Evolutionary conservation across 2,888 invertebrate genomes (phyloP).

Genomic region (Macroteleia sp.): DNA sequence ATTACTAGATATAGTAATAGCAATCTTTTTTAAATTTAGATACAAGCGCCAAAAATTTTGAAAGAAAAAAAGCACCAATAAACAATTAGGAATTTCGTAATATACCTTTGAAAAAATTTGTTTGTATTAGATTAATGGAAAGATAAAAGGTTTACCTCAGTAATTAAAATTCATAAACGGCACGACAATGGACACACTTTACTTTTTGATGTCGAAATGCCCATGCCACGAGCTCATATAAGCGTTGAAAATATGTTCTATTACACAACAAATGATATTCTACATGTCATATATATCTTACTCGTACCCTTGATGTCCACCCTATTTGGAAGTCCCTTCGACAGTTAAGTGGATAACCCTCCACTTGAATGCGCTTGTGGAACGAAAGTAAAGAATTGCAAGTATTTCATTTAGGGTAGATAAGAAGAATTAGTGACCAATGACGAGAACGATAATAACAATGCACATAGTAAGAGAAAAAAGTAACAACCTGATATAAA

Average conservation of each 20-base stretch:
- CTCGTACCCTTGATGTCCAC: slow-evolving; percentile 66
- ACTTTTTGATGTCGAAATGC: slow-evolving; percentile 34
- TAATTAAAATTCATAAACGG: slow-evolving; percentile 55
- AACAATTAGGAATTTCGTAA: no score
- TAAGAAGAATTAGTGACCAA: slow-evolving; percentile 82
- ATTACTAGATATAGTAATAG: no score
- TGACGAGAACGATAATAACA: slow-evolving; percentile 64
- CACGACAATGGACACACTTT: slow-evolving; percentile 44
- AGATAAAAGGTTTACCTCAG: slow-evolving; percentile 8
- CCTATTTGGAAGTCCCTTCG: slow-evolving; percentile 64
- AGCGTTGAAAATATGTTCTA: slow-evolving; percentile 63
- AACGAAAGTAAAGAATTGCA: slow-evolving; percentile 78
- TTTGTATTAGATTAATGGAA: no score
- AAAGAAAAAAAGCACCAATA: no score
- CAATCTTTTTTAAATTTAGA: no score
- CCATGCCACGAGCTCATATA: slow-evolving; percentile 50
- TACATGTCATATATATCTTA: slow-evolving; percentile 63
- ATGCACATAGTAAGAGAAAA: slow-evolving; percentile 33
- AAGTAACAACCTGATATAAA: slow-evolving; percentile 55
- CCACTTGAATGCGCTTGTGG: slow-evolving; percentile 62
- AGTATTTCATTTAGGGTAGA: slow-evolving; percentile 84
- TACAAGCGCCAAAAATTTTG: no score
- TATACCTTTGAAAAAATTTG: no score
- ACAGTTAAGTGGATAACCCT: slow-evolving; percentile 67
- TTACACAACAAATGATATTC: slow-evolving; percentile 65